phyloP scores from a whole-genome alignment of 2,113 vertebrate species.

The Eupsittula cactorum region DNA sequence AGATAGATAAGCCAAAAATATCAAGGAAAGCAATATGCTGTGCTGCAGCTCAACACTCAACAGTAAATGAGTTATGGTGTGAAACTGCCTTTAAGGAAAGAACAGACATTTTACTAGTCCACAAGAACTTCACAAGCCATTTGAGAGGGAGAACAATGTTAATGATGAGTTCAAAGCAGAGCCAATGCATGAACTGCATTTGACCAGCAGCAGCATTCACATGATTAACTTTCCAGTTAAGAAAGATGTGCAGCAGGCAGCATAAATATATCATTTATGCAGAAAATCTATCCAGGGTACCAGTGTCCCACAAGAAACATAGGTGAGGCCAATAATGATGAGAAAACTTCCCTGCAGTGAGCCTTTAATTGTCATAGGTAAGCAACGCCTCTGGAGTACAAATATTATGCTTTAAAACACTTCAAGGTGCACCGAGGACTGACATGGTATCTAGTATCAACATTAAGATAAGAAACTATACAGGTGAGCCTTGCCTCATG shows the following conservation, averaged over 20 bases:
- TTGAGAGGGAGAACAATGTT: neutral
- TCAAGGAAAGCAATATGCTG: neutral
- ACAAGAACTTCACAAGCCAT: neutral
- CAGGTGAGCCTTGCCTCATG: neutral
- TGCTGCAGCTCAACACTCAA: neutral
- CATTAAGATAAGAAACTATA: neutral
- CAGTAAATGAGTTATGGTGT: neutral
- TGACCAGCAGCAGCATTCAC: neutral
- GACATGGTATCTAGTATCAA: neutral
- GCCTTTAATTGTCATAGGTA: neutral
- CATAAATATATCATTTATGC: accelerated
- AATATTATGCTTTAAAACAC: neutral
- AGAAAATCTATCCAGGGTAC: neutral
- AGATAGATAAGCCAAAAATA: neutral
- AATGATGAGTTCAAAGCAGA: neutral
- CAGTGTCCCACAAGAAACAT: neutral
- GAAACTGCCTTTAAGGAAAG: neutral
- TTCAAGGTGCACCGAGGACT: neutral
- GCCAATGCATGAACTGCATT: neutral
- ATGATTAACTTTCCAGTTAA: neutral
- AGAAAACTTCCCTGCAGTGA: neutral
- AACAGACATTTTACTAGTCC: neutral
- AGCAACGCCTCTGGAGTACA: neutral
- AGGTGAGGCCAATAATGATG: neutral
- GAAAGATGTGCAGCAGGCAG: neutral